Conservation (phyloP, 2,113 vertebrate genomes). For the Chloropsis cyanopogon region DNA sequence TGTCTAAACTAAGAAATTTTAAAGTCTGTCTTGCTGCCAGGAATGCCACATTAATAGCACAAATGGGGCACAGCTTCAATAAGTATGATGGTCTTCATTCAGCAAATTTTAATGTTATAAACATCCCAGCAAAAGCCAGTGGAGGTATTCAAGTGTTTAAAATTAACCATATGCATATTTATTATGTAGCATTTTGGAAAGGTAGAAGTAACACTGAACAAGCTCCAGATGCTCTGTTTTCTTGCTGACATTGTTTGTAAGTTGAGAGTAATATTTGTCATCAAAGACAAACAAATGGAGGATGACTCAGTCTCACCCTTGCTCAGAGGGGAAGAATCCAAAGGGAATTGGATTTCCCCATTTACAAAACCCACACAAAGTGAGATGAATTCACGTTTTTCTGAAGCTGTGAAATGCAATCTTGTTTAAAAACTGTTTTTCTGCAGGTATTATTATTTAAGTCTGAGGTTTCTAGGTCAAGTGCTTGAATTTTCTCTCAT, state of each 20-base stretch:
- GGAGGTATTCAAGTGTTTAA: neutral
- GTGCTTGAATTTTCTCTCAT: neutral
- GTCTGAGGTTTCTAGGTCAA: conserved; percentile 4
- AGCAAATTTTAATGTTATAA: neutral
- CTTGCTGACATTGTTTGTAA: conserved; percentile 30
- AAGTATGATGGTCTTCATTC: neutral
- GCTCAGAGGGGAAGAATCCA: neutral
- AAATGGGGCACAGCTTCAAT: neutral
- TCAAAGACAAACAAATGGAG: conserved; percentile 35
- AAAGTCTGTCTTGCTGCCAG: neutral
- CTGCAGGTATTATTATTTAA: neutral
- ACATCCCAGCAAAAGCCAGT: neutral
- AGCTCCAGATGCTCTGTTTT: neutral
- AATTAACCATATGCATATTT: neutral
- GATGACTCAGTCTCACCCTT: conserved; percentile 23
- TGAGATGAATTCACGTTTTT: neutral
- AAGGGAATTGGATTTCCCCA: conserved; percentile 19
- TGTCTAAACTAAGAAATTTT: neutral
- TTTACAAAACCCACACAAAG: neutral
- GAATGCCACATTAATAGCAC: neutral
- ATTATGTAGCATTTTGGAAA: neutral
- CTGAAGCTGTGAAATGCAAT: neutral
- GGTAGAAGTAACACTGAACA: neutral
- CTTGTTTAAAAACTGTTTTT: neutral
- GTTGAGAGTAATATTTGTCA: conserved; percentile 17